Conservation (phyloP, 2,113 vertebrate species). For the Aepyceros melampus region DNA sequence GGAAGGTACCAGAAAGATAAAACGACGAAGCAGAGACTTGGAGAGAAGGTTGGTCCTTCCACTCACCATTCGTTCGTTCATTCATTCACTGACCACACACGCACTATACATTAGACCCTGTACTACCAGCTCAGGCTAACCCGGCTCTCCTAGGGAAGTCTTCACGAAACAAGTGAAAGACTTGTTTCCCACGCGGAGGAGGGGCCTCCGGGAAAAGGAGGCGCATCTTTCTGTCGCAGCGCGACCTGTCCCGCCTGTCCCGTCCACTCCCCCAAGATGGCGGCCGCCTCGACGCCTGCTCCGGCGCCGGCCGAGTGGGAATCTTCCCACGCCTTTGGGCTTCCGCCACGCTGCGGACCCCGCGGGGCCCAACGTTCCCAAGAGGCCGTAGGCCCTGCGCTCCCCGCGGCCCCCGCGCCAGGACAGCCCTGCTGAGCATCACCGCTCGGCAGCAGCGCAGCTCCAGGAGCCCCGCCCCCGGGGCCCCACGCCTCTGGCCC, state of each 20-base stretch:
- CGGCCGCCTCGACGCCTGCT: neutral
- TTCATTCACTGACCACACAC: neutral
- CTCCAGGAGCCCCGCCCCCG: neutral
- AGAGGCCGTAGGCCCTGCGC: rapidly evolving
- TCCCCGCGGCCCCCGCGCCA: neutral
- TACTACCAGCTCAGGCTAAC: neutral
- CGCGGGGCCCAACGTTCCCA: too few relatives aligned
- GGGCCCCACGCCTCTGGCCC: rapidly evolving
- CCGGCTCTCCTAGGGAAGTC: rapidly evolving
- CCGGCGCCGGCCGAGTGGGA: rapidly evolving
- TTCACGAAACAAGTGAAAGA: neutral
- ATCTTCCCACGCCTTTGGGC: neutral
- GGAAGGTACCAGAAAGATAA: neutral
- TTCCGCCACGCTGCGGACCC: rapidly evolving
- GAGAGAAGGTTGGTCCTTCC: neutral
- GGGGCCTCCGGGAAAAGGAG: neutral
- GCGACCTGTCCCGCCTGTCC: neutral
- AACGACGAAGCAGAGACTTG: neutral
- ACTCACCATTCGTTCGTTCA: neutral
- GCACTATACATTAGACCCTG: neutral
- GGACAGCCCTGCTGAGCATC: rapidly evolving
- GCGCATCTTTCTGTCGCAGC: neutral
- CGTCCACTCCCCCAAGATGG: conserved; percentile 60
- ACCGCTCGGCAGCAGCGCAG: rapidly evolving
- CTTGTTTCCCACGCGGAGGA: neutral